phyloP scores from a whole-genome alignment of 1,140 invertebrate genomes.

The Aphis gossypii region DNA sequence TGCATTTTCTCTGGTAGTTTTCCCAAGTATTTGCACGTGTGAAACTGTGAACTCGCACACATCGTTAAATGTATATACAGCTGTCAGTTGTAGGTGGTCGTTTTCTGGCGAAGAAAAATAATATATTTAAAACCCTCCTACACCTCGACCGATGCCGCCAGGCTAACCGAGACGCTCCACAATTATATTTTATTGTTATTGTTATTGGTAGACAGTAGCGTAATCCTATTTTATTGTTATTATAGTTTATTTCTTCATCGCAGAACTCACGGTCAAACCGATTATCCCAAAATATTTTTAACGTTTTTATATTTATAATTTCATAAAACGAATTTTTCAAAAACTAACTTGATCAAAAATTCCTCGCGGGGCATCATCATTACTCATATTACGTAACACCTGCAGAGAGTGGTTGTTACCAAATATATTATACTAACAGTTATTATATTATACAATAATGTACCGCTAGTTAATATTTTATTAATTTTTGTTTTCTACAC shows the following conservation, averaged over 20 bases:
- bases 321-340: background rate
- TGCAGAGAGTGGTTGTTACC: background rate
- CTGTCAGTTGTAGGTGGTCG: background rate
- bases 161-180: background rate
- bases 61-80: background rate
- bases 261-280: background rate
- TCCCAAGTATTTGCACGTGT: background rate
- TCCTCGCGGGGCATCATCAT: background rate
- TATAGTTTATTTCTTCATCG: background rate
- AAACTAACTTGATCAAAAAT: background rate
- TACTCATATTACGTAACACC: too few species aligned
- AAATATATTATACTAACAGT: too few species aligned
- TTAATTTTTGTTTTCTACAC: too few species aligned
- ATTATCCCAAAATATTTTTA: background rate
- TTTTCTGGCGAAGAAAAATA: background rate
- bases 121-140: conserved; percentile 3
- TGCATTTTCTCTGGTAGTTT: background rate
- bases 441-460: too few species aligned
- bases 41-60: background rate
- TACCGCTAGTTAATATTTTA: too few species aligned
- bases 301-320: conserved; percentile 14
- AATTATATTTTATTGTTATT: conserved; percentile 33
- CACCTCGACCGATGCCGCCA: background rate
- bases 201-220: background rate
- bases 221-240: conserved; percentile 42